Percentiles rank a stretch among this genome's conserved stretches.
Evolutionary conservation across 2,797 vertebrate genomes (phyloP).

Genomic region (Macropus fuliginosus): DNA sequence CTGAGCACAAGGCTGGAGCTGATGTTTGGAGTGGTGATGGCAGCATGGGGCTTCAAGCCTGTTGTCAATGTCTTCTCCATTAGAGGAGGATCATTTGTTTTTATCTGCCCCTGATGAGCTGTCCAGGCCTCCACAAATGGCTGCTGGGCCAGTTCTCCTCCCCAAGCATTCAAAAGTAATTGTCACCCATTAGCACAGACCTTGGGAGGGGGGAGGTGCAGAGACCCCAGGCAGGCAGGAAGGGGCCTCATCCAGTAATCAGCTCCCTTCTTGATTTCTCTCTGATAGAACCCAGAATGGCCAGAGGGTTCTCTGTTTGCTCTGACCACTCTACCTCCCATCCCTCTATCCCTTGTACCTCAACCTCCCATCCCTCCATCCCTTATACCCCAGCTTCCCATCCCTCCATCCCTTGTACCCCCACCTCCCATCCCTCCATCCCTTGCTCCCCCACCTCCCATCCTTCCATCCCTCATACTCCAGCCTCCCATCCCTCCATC

Average conservation of each 20-base stretch:
- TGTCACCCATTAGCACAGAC: constrained; percentile 6
- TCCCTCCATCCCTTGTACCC: no score
- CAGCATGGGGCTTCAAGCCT: background rate
- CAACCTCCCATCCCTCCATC: no score
- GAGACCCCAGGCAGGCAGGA: background rate
- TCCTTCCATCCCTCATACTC: background rate
- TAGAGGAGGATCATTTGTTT: constrained; percentile 65
- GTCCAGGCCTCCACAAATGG: constrained; percentile 68
- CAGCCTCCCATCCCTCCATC: background rate
- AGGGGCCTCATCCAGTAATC: background rate
- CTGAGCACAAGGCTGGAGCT: background rate
- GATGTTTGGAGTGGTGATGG: background rate
- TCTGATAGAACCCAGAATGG: background rate
- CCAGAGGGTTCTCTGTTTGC: background rate
- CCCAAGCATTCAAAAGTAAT: background rate
- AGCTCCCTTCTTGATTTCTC: background rate
- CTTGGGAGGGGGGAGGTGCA: background rate
- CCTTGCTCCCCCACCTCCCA: background rate
- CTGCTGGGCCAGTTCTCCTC: constrained; percentile 55
- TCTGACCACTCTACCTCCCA: background rate
- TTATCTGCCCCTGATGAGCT: constrained; percentile 49
- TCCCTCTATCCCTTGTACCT: no score
- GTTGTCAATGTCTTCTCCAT: background rate
- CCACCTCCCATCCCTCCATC: no score
- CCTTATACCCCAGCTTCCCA: background rate